A percentile compares a stretch with the other conserved stretches of the same genome.
These are phyloP conservation scores for Hylia prasina DNA, from an alignment of 2,113 vertebrate genomes.

Conservation along the genomic window DNA sequence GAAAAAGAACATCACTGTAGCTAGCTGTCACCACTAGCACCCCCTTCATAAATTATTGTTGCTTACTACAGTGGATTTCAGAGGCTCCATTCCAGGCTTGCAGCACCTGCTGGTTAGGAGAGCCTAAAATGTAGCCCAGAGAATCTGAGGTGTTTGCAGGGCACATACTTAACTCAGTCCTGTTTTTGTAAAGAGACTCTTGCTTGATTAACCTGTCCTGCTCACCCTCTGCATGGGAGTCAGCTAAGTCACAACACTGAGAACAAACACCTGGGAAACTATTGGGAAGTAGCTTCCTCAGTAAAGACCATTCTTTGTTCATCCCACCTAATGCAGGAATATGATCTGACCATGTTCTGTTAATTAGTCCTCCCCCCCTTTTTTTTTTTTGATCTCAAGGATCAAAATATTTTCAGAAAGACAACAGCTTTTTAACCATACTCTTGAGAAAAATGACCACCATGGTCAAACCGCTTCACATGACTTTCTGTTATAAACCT, in stretches of 20 bases:
- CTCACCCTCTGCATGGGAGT: not conserved
- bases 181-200: not conserved
- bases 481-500: not conserved
- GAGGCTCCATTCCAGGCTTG: not conserved
- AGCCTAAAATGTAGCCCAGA: not conserved
- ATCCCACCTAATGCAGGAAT: not conserved
- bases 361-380: not conserved
- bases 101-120: not conserved
- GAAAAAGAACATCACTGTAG: not conserved
- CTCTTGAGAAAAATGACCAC: not conserved
- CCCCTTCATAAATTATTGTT: not conserved
- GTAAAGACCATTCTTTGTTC: not conserved
- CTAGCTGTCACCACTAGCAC: not conserved
- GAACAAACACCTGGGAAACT: not conserved
- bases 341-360: not conserved
- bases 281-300: not conserved
- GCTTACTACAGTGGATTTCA: not conserved
- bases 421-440: not conserved
- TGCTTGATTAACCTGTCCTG: not conserved
- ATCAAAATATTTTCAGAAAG: not conserved
- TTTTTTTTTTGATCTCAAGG: not conserved
- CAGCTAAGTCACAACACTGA: not conserved
- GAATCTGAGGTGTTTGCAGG: accelerated
- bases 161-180: not conserved
- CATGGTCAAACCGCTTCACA: not conserved